phyloP scores from a whole-genome alignment of 1,140 invertebrate species.

The Drosophila truncata region DNA sequence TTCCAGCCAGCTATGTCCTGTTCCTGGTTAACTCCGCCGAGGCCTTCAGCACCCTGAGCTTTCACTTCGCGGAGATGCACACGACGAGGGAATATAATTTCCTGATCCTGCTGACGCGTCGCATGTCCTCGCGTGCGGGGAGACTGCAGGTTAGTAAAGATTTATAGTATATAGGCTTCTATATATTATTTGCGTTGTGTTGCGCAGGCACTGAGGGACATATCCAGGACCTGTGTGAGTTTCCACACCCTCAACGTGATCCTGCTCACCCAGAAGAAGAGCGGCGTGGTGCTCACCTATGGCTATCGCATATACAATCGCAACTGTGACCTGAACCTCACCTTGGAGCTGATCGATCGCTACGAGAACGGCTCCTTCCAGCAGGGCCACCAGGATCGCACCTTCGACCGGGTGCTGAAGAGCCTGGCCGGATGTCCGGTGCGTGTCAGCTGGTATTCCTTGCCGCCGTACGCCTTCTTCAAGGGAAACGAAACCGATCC shows the following conservation, averaged over 20 bases:
- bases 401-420: constrained; percentile 37
- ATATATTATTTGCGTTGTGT: not conserved
- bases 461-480: constrained; percentile 60
- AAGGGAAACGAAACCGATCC: constrained; percentile 38
- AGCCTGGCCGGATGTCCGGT: constrained; percentile 55
- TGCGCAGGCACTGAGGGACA: constrained; percentile 18
- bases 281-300: constrained; percentile 40
- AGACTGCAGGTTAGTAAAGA: not conserved
- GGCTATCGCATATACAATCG: constrained; percentile 44
- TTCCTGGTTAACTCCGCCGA: constrained; percentile 55
- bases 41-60: constrained; percentile 42
- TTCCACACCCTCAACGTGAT: constrained; percentile 60
- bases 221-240: constrained; percentile 46
- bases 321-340: constrained; percentile 29
- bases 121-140: not conserved
- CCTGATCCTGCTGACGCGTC: constrained; percentile 51
- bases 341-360: constrained; percentile 28
- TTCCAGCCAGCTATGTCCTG: constrained; percentile 40
- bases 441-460: constrained; percentile 55
- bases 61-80: constrained; percentile 40
- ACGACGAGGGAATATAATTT: constrained; percentile 59
- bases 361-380: constrained; percentile 29
- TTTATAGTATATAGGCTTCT: not conserved
- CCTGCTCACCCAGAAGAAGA: constrained; percentile 35
- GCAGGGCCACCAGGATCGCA: not conserved